A percentile compares a stretch with the other conserved stretches of the same genome.
phyloP scores from a whole-genome alignment of 2,888 invertebrate genomes.

The Drosophila monieri region DNA sequence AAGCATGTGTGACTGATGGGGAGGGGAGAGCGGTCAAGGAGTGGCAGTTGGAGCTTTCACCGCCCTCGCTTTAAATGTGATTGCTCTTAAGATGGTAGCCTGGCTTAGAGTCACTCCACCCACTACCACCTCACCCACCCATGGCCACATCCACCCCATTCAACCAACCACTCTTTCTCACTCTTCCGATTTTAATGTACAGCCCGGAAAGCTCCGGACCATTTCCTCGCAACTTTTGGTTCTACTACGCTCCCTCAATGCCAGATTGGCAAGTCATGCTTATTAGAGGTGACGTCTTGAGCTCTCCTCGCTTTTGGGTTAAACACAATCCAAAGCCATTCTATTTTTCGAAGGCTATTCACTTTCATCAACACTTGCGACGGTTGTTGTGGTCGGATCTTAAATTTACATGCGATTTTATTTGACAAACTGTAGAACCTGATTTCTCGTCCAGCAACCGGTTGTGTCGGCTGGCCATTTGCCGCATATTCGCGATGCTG shows the following conservation, averaged over 20 bases:
- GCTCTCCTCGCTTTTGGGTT: conserved; percentile 35
- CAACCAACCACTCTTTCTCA: conserved; percentile 7
- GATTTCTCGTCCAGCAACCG: conserved; percentile 52
- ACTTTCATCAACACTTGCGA: conserved; percentile 49
- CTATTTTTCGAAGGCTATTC: conserved; percentile 50
- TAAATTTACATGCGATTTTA: conserved; percentile 60
- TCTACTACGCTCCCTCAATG: conserved; percentile 14
- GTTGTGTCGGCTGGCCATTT: conserved; percentile 25
- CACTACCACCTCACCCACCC: conserved; percentile 1
- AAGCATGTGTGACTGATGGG: conserved; percentile 33
- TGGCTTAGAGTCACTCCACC: conserved; percentile 11
- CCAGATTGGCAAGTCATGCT: conserved; percentile 38
- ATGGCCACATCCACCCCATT: conserved; percentile 1
- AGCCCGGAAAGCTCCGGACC: conserved; percentile 34
- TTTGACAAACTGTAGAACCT: conserved; percentile 64
- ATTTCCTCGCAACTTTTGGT: conserved; percentile 8
- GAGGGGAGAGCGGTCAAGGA: conserved; percentile 2
- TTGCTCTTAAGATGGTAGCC: conserved; percentile 14
- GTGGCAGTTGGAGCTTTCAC: conserved; percentile 32
- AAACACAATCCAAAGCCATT: conserved; percentile 26
- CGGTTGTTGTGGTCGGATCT: conserved; percentile 45
- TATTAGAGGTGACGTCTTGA: conserved; percentile 9
- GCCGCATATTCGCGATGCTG: conserved; percentile 38
- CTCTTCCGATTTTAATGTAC: conserved; percentile 25
- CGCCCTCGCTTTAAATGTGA: conserved; percentile 32